Evolutionary conservation across 2,797 vertebrate species (phyloP).

Genomic region (Brotogeris chrysoptera): DNA sequence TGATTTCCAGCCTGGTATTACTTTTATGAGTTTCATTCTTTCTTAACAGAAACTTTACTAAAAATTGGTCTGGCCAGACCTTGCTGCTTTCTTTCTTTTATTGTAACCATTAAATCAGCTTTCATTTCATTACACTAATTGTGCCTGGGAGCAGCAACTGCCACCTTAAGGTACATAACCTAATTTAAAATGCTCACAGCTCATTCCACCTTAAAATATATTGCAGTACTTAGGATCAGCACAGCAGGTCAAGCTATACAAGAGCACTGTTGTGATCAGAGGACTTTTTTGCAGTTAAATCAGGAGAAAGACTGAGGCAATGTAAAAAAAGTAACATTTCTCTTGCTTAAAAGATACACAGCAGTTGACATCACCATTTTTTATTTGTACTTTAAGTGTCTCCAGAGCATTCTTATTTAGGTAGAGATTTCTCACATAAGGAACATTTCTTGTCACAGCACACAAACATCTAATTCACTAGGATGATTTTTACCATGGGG

Average conservation of each 20-base stretch:
- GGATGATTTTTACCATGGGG: slow-evolving; percentile 65
- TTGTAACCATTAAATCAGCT: slow-evolving; percentile 18
- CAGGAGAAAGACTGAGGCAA: slow-evolving; percentile 35
- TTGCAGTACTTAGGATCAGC: slow-evolving; percentile 34
- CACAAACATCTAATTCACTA: slow-evolving; percentile 65
- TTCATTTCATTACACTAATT: slow-evolving; percentile 49
- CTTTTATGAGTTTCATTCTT: slow-evolving; percentile 28
- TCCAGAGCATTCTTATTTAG: slow-evolving; percentile 71
- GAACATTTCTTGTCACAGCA: slow-evolving; percentile 55
- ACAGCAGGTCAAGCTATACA: slow-evolving; percentile 50
- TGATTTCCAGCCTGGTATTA: slow-evolving; percentile 7
- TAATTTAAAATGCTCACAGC: slow-evolving; percentile 44
- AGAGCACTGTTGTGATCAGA: slow-evolving; percentile 48
- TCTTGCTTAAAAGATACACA: slow-evolving; percentile 70
- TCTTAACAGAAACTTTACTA: neutral
- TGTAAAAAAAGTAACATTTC: slow-evolving; percentile 33
- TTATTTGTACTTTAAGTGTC: slow-evolving; percentile 62
- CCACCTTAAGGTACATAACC: slow-evolving; percentile 46
- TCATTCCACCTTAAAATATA: slow-evolving; percentile 65
- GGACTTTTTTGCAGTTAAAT: slow-evolving; percentile 60
- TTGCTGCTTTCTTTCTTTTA: slow-evolving; percentile 26
- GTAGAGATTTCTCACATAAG: slow-evolving; percentile 64
- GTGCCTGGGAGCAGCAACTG: slow-evolving; percentile 41
- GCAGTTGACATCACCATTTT: slow-evolving; percentile 68
- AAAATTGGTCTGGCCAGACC: neutral